phyloP scores from a whole-genome alignment of 2,888 invertebrate genomes.

The Therioaphis trifolii region DNA sequence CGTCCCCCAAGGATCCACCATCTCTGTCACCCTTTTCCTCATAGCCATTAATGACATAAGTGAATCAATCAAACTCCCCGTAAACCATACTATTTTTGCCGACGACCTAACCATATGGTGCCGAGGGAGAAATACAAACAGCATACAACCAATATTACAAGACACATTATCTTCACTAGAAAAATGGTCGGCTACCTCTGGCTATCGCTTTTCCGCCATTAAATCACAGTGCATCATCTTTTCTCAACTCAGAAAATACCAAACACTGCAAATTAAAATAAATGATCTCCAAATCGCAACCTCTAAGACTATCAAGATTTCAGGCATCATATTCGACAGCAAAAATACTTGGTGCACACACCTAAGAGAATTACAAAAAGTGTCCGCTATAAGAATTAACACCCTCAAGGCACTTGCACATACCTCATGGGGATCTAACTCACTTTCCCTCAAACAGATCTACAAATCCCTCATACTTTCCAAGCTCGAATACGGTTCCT shows the following conservation, averaged over 20 bases:
- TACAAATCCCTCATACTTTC: background rate
- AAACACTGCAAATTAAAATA: background rate
- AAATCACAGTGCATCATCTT: slow-evolving; percentile 1
- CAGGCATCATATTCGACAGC: background rate
- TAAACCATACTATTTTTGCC: too few relatives aligned
- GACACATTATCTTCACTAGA: too few relatives aligned
- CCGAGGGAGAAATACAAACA: too few relatives aligned
- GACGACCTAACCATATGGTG: too few relatives aligned
- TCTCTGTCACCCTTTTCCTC: background rate
- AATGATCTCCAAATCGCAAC: background rate
- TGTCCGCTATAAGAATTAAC: too few relatives aligned
- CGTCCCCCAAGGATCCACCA: too few relatives aligned
- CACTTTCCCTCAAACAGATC: background rate
- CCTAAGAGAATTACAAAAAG: background rate
- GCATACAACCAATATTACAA: too few relatives aligned
- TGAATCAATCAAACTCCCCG: background rate
- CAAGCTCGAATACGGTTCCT: too few relatives aligned
- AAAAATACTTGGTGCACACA: background rate
- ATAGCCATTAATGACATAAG: background rate
- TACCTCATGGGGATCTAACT: background rate
- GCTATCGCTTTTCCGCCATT: background rate
- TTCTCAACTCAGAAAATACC: background rate
- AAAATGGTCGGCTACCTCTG: background rate
- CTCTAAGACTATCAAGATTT: too few relatives aligned
- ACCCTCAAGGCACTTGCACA: too few relatives aligned